phyloP scores from a whole-genome alignment of 2,888 invertebrate genomes.

The Smittia aterrima region DNA sequence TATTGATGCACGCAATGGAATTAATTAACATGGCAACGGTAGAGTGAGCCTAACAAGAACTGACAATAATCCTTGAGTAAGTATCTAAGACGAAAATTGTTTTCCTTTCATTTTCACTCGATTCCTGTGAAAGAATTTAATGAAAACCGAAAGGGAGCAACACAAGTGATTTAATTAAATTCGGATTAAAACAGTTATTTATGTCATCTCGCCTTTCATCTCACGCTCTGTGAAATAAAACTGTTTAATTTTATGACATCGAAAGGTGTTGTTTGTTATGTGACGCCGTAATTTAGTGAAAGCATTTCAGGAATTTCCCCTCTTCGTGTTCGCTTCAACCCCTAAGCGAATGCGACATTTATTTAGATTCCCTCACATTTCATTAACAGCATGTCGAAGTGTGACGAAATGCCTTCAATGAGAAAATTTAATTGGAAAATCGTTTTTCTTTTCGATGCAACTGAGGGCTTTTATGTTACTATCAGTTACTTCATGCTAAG shows the following conservation, averaged over 20 bases:
- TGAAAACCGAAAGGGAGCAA: neutral
- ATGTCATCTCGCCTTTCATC: neutral
- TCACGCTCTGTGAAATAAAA: neutral
- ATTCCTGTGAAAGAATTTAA: neutral
- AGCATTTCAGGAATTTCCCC: slow-evolving; percentile 22
- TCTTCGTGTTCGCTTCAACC: neutral
- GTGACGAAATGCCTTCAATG: slow-evolving; percentile 37
- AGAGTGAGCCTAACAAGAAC: neutral
- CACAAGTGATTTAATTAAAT: slow-evolving; percentile 8
- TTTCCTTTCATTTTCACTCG: neutral
- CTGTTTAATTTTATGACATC: slow-evolving; percentile 35
- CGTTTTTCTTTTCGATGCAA: neutral
- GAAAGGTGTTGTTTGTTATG: slow-evolving; percentile 32
- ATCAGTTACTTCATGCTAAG: neutral
- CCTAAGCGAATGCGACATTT: neutral
- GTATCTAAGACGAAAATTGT: neutral
- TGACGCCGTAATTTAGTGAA: slow-evolving; percentile 27
- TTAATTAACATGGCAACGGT: slow-evolving; percentile 1
- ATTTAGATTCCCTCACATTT: neutral
- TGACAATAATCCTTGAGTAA: neutral
- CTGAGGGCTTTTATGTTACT: neutral
- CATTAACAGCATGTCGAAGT: slow-evolving; percentile 31
- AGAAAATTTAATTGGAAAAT: slow-evolving; percentile 36
- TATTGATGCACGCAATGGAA: slow-evolving; percentile 6
- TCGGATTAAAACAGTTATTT: neutral